These are phyloP conservation scores for Thera britannica DNA, from an alignment of 2,888 invertebrate genomes.

Conservation along the genomic window DNA sequence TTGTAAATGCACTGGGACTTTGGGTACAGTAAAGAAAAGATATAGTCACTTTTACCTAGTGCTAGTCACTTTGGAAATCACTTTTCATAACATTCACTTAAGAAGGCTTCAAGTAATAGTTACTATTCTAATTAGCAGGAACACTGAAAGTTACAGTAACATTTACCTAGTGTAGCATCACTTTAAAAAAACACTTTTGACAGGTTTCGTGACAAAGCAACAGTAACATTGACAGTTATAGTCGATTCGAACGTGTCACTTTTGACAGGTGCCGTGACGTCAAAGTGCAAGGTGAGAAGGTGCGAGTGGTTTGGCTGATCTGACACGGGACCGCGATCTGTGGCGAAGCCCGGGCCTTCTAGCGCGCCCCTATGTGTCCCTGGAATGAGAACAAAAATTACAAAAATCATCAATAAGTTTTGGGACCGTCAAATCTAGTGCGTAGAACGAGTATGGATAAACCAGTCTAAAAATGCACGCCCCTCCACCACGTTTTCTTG, in stretches of 20 bases:
- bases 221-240: no score
- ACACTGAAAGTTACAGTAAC: no score
- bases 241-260: background rate
- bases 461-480: no score
- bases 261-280: conserved; percentile 12
- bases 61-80: background rate
- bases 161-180: no score
- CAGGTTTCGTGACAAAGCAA: no score
- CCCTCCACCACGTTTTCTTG: no score
- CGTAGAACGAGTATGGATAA: no score
- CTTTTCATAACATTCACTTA: background rate
- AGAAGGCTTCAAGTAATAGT: no score
- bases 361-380: conserved; percentile 49
- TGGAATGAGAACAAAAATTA: conserved; percentile 4
- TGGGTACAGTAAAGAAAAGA: background rate
- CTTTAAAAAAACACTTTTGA: no score
- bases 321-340: conserved; percentile 32
- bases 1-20: no score
- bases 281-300: conserved; percentile 20
- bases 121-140: no score
- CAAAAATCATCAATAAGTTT: background rate
- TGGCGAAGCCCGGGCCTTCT: conserved; percentile 34
- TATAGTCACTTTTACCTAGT: background rate
- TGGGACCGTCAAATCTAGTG: background rate
- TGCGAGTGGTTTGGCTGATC: conserved; percentile 13